These are phyloP conservation scores for Sturnus vulgaris DNA, from an alignment of 2,113 vertebrate genomes.

Conservation along the genomic window DNA sequence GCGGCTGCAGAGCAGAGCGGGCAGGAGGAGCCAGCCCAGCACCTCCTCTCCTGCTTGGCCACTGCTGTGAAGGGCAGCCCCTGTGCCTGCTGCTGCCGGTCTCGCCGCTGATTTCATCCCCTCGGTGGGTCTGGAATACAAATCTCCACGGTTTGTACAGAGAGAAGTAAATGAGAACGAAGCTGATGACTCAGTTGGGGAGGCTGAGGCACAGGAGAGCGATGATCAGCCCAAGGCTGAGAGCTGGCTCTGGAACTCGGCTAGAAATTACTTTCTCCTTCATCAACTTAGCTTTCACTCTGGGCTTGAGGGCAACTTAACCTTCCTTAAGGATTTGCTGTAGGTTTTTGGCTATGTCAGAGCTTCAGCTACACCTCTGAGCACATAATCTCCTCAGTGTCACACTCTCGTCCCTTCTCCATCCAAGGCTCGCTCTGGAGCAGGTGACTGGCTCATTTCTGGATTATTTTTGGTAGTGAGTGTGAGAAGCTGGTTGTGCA, in stretches of 20 bases:
- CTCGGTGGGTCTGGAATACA: rapidly evolving
- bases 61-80: neutral
- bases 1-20: neutral
- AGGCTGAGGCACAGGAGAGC: neutral
- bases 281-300: neutral
- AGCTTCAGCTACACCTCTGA: neutral
- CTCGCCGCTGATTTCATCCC: neutral
- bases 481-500: neutral
- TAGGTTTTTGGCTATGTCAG: neutral
- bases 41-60: neutral
- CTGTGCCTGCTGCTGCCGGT: neutral
- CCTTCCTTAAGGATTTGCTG: neutral
- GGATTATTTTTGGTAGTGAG: neutral
- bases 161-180: neutral
- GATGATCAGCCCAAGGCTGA: neutral
- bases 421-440: neutral
- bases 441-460: neutral
- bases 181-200: neutral
- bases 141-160: neutral
- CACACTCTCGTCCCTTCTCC: neutral
- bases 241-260: neutral
- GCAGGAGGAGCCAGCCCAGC: neutral
- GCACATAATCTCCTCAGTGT: rapidly evolving
- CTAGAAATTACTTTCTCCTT: neutral
- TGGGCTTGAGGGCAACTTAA: neutral